Evolutionary conservation across 2,888 invertebrate species (phyloP), one percentile per base, ranked within the genome.

Genomic region (Odontomyia ornata): DNA sequence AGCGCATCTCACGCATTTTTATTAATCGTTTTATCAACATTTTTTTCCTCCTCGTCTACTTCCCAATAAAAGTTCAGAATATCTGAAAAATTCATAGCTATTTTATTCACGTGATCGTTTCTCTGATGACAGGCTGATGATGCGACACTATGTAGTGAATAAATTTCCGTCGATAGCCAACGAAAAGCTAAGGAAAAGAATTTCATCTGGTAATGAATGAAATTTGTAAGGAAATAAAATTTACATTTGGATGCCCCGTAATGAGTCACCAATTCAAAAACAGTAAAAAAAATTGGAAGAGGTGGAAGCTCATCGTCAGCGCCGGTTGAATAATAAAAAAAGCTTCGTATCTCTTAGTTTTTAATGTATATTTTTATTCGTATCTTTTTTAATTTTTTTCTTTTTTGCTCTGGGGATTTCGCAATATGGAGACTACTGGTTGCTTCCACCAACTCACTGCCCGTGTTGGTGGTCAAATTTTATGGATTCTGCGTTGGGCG

Each of bases 181-280:
- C 52, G 52, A 52, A 43, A 9, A 13, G 52, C 52, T 3, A 2
- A 52, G 18, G 4, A 15, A 4, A 52, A n/a, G 15, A 52, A 52
- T 15, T 36, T 9, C 36, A 15, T 9, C 7, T 52, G 52, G n/a
- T n/a, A 52, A 52, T 52, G 57, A 25, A 60, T 25, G 57, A 25
- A 52, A 60, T 60, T 60, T 60, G 21, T 60, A 25, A 60, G 23
- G 57, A 60, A 60, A 60, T 60, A 23, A 60, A 60, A 60, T 60
- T 60, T 60, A 60, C 57, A 60, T 60, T 60, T 60, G 57, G 57
- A 18, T 60, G 57, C 23, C 25, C 11, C 18, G 2, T 60, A 60
- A 60, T 60, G 57, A 60, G 57, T 60, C 57, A 60, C 4, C 36
- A 9, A 9, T 9, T 36, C 36, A 36, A 36, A 60, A 21, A 25